Percentiles rank a stretch among this genome's conserved stretches.
Evolutionary conservation across 2,113 vertebrate genomes (phyloP).

Genomic region (Phylloscopus trochiloides): DNA sequence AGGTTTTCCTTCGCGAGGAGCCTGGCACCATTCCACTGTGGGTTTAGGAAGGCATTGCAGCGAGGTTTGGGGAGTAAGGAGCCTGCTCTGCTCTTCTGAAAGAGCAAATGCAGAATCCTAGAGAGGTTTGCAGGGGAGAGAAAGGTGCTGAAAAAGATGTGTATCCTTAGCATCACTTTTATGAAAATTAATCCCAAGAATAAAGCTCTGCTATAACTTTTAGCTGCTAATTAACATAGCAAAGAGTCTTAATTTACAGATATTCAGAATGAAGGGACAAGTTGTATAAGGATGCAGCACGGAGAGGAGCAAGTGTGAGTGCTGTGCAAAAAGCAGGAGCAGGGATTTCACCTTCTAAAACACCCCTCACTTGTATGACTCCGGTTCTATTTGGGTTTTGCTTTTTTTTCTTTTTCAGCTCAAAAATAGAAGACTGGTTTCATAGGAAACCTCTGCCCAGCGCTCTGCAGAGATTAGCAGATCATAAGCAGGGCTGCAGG

Average conservation of each 20-base stretch:
- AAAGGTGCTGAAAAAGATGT: neutral
- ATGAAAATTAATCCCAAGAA: neutral
- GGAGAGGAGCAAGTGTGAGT: neutral
- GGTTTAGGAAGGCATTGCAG: neutral
- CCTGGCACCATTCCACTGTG: neutral
- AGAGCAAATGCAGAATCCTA: neutral
- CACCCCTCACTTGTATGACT: neutral
- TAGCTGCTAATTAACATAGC: neutral
- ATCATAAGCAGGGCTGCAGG: conserved; percentile 9
- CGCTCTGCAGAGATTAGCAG: neutral
- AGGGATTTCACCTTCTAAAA: neutral
- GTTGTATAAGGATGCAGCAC: neutral
- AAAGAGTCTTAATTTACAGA: neutral
- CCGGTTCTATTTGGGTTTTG: neutral
- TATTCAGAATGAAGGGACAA: neutral
- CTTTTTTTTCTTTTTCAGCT: neutral
- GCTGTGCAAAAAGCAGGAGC: neutral
- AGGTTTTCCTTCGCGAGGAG: neutral
- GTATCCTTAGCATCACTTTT: neutral
- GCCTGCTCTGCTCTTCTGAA: neutral
- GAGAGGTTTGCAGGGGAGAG: neutral
- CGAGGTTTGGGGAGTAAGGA: neutral
- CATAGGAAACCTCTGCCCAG: conserved; percentile 12
- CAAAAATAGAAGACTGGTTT: neutral
- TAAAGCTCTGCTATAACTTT: neutral